Percentiles rank a stretch among this genome's conserved stretches.
Evolutionary conservation across 1,140 invertebrate species (phyloP).

Genomic region (Drosophila pallidifrons): DNA sequence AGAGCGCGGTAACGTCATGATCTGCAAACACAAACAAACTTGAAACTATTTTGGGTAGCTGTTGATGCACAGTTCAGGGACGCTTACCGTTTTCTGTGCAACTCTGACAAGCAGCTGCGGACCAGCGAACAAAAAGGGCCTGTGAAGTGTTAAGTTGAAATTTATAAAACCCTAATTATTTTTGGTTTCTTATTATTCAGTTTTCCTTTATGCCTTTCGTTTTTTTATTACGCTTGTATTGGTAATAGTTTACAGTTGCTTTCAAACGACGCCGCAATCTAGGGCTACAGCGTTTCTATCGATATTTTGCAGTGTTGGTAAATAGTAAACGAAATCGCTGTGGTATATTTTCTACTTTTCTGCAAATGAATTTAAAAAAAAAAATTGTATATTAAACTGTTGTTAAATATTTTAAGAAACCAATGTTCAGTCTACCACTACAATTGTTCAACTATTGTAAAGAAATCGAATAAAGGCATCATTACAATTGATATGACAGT

Average conservation of each 20-base stretch:
- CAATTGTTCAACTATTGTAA: no score
- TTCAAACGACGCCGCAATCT: slow-evolving; percentile 76
- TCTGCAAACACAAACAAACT: slow-evolving; percentile 14
- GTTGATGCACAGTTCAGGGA: neutral
- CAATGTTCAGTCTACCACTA: no score
- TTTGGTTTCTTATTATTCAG: slow-evolving; percentile 38
- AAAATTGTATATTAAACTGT: neutral
- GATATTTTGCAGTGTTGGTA: slow-evolving; percentile 50
- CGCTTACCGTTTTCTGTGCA: slow-evolving; percentile 20
- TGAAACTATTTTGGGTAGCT: slow-evolving; percentile 7
- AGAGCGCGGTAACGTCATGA: slow-evolving; percentile 68
- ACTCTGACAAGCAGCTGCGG: slow-evolving; percentile 12
- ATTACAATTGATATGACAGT: no score
- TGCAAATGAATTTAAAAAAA: neutral
- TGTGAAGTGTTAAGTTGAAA: neutral
- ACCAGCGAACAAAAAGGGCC: neutral
- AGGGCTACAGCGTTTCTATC: slow-evolving; percentile 51
- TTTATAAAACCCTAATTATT: slow-evolving; percentile 25
- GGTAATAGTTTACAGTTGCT: slow-evolving; percentile 79
- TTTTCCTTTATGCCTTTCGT: slow-evolving; percentile 45
- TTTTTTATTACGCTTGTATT: slow-evolving; percentile 57
- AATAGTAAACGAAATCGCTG: slow-evolving; percentile 2
- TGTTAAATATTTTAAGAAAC: no score
- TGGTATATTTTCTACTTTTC: neutral
- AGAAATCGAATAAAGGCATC: no score